Conservation (phyloP, 2,888 invertebrate species). For the Rhyacophila evoluta region DNA sequence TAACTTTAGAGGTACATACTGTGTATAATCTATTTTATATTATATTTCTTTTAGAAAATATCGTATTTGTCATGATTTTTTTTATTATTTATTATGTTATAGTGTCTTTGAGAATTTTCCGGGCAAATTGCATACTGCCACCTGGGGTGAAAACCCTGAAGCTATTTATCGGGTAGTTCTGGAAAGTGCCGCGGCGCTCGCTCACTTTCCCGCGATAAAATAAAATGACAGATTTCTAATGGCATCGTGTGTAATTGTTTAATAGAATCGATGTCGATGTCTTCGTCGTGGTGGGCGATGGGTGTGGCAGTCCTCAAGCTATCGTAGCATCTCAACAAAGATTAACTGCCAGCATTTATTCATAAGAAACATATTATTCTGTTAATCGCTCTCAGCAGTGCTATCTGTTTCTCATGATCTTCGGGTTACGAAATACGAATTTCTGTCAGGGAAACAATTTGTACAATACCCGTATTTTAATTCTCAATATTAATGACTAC, state of each 20-base stretch:
- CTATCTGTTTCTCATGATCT: constrained; percentile 8
- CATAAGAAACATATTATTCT: constrained; percentile 9
- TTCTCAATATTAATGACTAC: neutral
- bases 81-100: neutral
- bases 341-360: neutral
- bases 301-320: neutral
- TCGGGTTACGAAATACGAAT: neutral
- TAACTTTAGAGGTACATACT: neutral
- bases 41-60: neutral
- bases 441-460: neutral
- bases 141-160: neutral
- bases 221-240: constrained; percentile 13
- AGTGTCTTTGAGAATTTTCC: neutral
- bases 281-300: neutral
- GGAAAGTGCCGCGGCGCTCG: constrained; percentile 6
- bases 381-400: neutral
- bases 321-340: constrained; percentile 21
- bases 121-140: neutral
- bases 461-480: neutral
- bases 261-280: neutral
- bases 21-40: too few relatives aligned
- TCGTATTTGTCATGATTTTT: neutral
- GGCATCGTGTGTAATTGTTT: constrained; percentile 4
- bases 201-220: constrained; percentile 3
- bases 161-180: neutral